phyloP scores from a whole-genome alignment of 2,797 vertebrate species.

The Brachyrhaphis roseni region DNA sequence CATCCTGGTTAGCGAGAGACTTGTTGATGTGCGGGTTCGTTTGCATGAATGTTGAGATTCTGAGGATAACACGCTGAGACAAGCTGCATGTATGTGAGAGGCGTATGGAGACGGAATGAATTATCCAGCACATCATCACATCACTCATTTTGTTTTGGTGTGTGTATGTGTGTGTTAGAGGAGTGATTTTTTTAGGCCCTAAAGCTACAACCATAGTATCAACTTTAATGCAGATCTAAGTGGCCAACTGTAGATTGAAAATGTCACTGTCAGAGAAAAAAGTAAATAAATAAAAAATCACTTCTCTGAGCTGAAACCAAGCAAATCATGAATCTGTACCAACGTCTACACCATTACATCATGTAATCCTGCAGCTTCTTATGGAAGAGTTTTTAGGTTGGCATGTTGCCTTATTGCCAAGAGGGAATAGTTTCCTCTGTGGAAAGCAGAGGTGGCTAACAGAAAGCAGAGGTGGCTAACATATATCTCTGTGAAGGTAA shows the following conservation, averaged over 20 bases:
- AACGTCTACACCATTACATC: neutral
- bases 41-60: conserved; percentile 9
- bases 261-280: neutral
- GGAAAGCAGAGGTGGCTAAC: neutral
- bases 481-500: neutral
- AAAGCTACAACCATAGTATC: neutral
- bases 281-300: neutral
- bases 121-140: conserved; percentile 2
- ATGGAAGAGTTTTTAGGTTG: neutral
- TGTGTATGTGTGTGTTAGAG: conserved; percentile 7
- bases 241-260: neutral
- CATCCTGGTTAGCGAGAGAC: conserved; percentile 33
- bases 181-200: neutral
- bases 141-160: neutral
- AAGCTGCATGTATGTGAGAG: conserved; percentile 3
- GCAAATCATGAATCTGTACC: neutral
- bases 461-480: neutral
- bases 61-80: conserved; percentile 1
- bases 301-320: neutral
- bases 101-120: neutral
- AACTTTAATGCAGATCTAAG: conserved; percentile 4
- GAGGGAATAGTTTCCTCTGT: neutral
- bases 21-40: conserved; percentile 26
- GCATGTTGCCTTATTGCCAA: neutral
- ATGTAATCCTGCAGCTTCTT: neutral